Base-by-base conservation (phyloP, 2,797 vertebrate species). In the Lepus oiostolus region DNA sequence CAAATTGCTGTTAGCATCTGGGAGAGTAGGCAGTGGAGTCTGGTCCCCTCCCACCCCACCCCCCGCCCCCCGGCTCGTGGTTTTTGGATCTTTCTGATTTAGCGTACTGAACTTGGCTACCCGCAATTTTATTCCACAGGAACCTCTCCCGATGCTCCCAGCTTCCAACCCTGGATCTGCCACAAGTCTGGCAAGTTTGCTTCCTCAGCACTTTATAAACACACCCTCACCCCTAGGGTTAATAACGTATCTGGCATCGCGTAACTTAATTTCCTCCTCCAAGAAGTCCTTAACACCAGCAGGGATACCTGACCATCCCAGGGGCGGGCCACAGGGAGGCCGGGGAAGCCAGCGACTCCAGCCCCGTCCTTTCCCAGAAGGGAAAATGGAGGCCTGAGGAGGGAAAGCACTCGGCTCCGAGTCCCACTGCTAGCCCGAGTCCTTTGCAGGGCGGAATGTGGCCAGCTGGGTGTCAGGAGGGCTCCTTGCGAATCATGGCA, bases 181-280 rank as follows among this genome's bases (percentile, higher is more conserved):
- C 92, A 92, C 85, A 60, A 88, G 96, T 65, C 96, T 96, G 90
- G 93, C 94, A 86, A 90, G 90, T 85, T 77, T 68, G 85, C 30
- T 82, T 87, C 96, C 92, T 93, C 88, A 80, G 90, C 72, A 93
- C 83, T 85, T 95, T 88, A 88, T 81, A 95, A 96, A 96, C 94
- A 94, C 42, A 60, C 83, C 94, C 91, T 96, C 75, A 90, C 92
- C 95, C 94, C 93, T 97, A 96, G 94, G 95, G 72, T 96, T 90
- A 96, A 92, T 92, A 94, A 97, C 90, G 96, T 97, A 95, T 92
- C 96, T 88, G 93, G 95, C 90, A 87, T 90, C 94, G 65, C 85
- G 58, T 84, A 90, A 93, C 93, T 93, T 96, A 90, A 96, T 96
- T 96, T 96, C 94, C 88, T 96, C 90, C 90, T 95, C 92, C 60